phyloP scores from a whole-genome alignment of 2,888 invertebrate genomes.

The Gasteruption jaculator region DNA sequence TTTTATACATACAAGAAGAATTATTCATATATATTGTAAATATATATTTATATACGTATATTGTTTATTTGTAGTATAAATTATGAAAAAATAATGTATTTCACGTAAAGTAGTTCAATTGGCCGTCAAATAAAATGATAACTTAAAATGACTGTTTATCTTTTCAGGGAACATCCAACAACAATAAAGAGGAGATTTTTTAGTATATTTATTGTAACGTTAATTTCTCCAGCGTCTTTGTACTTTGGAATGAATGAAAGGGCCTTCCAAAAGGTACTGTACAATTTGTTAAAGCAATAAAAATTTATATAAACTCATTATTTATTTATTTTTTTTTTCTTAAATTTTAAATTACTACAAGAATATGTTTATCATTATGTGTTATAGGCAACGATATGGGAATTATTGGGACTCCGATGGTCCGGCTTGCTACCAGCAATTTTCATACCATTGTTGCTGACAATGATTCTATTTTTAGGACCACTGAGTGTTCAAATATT shows the following conservation, averaged over 20 bases:
- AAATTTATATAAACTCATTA: not conserved
- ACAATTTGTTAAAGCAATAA: slow-evolving; percentile 13
- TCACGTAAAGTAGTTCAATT: no score
- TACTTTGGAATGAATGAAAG: slow-evolving; percentile 67
- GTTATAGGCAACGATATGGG: slow-evolving; percentile 61
- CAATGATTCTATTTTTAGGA: slow-evolving; percentile 78
- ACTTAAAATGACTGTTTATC: slow-evolving; percentile 13
- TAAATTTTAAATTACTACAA: slow-evolving; percentile 6
- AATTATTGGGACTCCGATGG: slow-evolving; percentile 71
- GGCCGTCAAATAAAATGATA: no score
- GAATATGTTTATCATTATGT: slow-evolving; percentile 8
- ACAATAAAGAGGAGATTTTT: slow-evolving; percentile 84
- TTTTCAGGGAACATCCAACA: slow-evolving; percentile 79
- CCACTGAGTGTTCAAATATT: slow-evolving; percentile 70
- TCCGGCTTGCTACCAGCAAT: slow-evolving; percentile 71
- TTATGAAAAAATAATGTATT: no score
- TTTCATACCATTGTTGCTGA: slow-evolving; percentile 71
- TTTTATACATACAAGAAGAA: no score
- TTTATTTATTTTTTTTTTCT: slow-evolving; percentile 10
- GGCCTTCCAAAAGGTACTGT: slow-evolving; percentile 57
- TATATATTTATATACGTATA: no score
- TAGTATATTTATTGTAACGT: slow-evolving; percentile 77
- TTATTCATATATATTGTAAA: no score
- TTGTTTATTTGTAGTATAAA: no score
- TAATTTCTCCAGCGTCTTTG: slow-evolving; percentile 74